Conservation (phyloP, 1,140 invertebrate species). For the Calliphora vicina region DNA sequence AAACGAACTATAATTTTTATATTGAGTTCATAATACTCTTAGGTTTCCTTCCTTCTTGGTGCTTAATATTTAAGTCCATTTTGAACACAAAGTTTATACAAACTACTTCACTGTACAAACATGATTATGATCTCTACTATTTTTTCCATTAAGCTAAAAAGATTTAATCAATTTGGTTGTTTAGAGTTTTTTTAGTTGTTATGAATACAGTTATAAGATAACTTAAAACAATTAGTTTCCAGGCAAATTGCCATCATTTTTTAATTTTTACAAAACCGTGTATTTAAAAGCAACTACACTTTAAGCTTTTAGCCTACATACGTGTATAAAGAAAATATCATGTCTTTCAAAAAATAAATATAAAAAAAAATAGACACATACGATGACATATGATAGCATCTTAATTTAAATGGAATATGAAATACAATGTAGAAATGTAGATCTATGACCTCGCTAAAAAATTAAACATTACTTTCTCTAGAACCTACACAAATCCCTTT, state of each 20-base stretch:
- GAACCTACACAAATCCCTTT: background rate
- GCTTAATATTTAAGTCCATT: too few species aligned
- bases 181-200: too few species aligned
- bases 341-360: background rate
- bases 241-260: background rate
- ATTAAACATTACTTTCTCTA: slow-evolving; percentile 6
- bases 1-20: too few species aligned
- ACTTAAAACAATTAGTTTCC: background rate
- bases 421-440: slow-evolving; percentile 4
- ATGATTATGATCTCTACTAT: too few species aligned
- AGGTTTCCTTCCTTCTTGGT: too few species aligned
- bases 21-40: too few species aligned
- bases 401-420: slow-evolving; percentile 10
- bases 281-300: background rate
- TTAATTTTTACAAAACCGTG: too few species aligned
- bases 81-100: too few species aligned
- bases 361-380: background rate
- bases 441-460: background rate
- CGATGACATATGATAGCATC: slow-evolving; percentile 9
- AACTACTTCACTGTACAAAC: too few species aligned
- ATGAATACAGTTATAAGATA: too few species aligned
- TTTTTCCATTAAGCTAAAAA: too few species aligned
- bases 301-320: background rate
- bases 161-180: too few species aligned
- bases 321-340: background rate